Conservation (phyloP, 2,113 vertebrate species). For the Embiotoca jacksoni region DNA sequence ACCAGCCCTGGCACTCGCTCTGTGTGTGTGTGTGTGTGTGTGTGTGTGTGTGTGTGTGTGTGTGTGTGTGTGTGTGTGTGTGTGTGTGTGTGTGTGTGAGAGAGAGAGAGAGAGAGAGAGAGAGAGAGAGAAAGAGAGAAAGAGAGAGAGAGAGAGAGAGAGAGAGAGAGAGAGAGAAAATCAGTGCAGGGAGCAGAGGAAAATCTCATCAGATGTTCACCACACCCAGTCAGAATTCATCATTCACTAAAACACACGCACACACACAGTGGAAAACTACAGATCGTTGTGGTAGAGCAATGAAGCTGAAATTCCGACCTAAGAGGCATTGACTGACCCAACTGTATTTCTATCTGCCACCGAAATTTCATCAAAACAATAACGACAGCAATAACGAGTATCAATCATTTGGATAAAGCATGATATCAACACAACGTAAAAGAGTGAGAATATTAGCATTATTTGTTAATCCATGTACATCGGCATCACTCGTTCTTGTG, state of each 20-base stretch:
- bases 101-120: conserved; percentile 11
- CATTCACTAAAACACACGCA: conserved; percentile 50
- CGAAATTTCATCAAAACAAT: conserved; percentile 17
- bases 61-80: conserved; percentile 18
- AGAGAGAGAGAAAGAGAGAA: conserved; percentile 17
- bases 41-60: conserved; percentile 33
- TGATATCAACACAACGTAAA: conserved; percentile 15
- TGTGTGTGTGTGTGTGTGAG: conserved; percentile 13
- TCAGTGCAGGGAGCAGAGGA: conserved; percentile 73
- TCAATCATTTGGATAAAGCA: background rate
- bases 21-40: conserved; percentile 12
- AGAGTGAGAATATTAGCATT: background rate
- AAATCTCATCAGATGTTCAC: conserved; percentile 84
- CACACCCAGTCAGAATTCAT: conserved; percentile 83
- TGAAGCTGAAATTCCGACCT: conserved; percentile 68
- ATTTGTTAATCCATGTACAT: background rate
- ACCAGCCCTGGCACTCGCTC: conserved; percentile 73
- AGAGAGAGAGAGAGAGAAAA: conserved; percentile 20
- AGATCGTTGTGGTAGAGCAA: conserved; percentile 73
- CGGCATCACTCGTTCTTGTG: conserved; percentile 16
- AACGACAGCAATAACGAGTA: conserved; percentile 9
- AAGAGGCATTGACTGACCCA: conserved; percentile 62
- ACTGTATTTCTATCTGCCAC: conserved; percentile 67
- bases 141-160: conserved; percentile 47
- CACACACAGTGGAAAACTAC: conserved; percentile 79